Base-by-base conservation (phyloP, 1,140 invertebrate species). In the Cydia splendana region DNA sequence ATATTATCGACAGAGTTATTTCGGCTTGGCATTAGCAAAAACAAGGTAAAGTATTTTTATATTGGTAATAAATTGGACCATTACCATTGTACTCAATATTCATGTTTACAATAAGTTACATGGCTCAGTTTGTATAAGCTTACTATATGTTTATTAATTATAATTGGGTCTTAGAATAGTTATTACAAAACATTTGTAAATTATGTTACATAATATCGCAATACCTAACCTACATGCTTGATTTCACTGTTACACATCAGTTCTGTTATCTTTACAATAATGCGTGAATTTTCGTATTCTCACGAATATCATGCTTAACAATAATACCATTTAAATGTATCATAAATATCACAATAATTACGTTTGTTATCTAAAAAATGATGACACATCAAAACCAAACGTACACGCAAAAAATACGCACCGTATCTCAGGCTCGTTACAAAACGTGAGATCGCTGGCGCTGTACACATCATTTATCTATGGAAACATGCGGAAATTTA, bases 351-450 rank as follows among this genome's bases (percentile, higher is more conserved):
- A 62, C 18, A 10, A 62, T 62, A 13, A n/a, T 0, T 51, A 51
- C 48, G 15, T 51, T 51, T 7, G 24, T 62, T 24, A 62, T 62
- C 53, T 24, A 62, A 62, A 62, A 62, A 24, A 62, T 24, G 57
- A 62, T 62, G 57, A 62, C 20, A 62, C 57, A 24, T 62, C 57
- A 12, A 24, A 62, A 62, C 7, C 24, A 62, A 20, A 62, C 20
- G 57, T 24, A 62, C 57, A 62, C 57, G 57, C 57, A 62, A 62
- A 62, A 62, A 62, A n/a, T 62, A 62, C 57, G 57, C 57, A 62
- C 10, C 57, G 18, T 62, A 62, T 62, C 57, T 62, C 57, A 24
- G 9, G 5, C 4, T 24, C 18, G 9, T 62, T 24, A 62, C 20
- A 24, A 24, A 62, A 62, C 57, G 57, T 62, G 57, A 62, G 57